Evolutionary conservation across 1,140 invertebrate genomes (phyloP), one percentile per base, ranked within the genome.

Genomic region (Drosophila lowei): DNA sequence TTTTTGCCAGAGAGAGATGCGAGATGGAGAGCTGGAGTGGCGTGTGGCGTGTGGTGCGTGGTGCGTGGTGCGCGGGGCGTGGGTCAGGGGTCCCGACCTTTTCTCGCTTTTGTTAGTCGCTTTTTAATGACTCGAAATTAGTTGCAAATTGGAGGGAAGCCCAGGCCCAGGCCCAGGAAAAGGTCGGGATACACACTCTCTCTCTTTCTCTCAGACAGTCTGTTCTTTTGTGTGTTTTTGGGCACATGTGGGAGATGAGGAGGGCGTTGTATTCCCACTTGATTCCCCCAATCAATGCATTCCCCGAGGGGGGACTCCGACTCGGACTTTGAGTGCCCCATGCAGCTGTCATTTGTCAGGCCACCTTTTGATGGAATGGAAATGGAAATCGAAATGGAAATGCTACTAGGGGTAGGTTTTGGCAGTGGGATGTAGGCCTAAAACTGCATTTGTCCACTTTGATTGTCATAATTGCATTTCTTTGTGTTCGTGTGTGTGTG

Each of bases 391-490:
- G 8, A 9, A 64, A 57, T 67, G 63, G 63, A 23, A 16, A 49
- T 42, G 63, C 4, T 1, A 25, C 23, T 4, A 25, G 23, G 23
- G 23, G 5, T 25, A 6, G 23, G 34, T 43, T 49, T 49, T 42
- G 65, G 18, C 11, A 16, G 9, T 34, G 49, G 16, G 15, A 55
- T 43, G 52, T 62, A 30, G 58, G 49, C 65, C 49, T 49, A 59
- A 67, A 77, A 77, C 57, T 86, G 81, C 81, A 85, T 86, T 73
- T 86, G 81, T 77, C 81, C 81, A 85, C 64, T 77, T 81, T 80
- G 77, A 86, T 85, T 85, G 81, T 81, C 81, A 85, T 86, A 86
- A 85, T 85, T 80, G 77, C 68, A 81, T 86, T 85, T 77, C 81
- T 86, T 77, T 85, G 71, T 75, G 28, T 50, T 54, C 25, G 50